Percentiles rank a stretch among this genome's conserved stretches.
phyloP scores from a whole-genome alignment of 2,888 invertebrate species.

The Caenorhabditis sp. region DNA sequence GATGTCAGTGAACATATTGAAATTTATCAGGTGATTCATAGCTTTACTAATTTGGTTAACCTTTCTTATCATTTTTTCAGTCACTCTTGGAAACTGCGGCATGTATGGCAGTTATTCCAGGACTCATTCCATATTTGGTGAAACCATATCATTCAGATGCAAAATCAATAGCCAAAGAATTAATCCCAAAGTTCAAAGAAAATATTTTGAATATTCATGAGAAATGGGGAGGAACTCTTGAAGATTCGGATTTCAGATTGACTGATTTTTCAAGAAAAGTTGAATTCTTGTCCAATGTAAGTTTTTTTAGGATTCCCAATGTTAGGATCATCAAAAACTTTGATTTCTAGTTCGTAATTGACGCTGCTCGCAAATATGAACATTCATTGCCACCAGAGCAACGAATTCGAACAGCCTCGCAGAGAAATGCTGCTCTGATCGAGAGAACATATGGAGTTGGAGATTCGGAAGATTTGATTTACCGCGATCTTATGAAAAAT shows the following conservation, averaged over 20 bases:
- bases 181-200: slow-evolving; percentile 67
- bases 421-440: slow-evolving; percentile 16
- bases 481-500: slow-evolving; percentile 30
- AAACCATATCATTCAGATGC: slow-evolving; percentile 54
- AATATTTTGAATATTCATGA: slow-evolving; percentile 61
- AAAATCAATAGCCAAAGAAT: slow-evolving; percentile 66
- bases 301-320: no score
- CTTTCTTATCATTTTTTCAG: slow-evolving; percentile 33
- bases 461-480: slow-evolving; percentile 22
- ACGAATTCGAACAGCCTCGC: slow-evolving; percentile 58
- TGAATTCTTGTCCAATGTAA: slow-evolving; percentile 59
- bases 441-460: not conserved
- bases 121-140: slow-evolving; percentile 61
- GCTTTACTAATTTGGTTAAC: no score
- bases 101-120: slow-evolving; percentile 58
- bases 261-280: slow-evolving; percentile 66
- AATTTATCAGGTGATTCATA: slow-evolving; percentile 61
- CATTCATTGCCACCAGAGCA: slow-evolving; percentile 60
- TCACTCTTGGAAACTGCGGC: slow-evolving; percentile 66
- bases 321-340: not conserved
- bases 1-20: slow-evolving; percentile 70
- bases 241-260: slow-evolving; percentile 67
- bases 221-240: slow-evolving; percentile 58
- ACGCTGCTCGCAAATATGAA: slow-evolving; percentile 43
- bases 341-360: slow-evolving; percentile 39